These are phyloP conservation scores for Sinocyclocheilus anshuiensis DNA, from an alignment of 2,113 vertebrate species.

Conservation along the genomic window DNA sequence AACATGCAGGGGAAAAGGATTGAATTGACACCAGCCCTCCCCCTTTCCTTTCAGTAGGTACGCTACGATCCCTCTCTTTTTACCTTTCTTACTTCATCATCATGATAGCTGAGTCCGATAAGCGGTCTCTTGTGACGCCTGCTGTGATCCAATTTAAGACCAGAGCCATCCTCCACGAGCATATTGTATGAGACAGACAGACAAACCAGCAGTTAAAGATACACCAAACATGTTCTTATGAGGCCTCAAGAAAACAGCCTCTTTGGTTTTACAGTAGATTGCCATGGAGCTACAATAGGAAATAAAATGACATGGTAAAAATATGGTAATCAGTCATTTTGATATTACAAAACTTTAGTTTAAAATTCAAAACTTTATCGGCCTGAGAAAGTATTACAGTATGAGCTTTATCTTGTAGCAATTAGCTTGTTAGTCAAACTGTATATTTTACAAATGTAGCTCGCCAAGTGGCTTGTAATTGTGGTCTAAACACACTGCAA, in stretches of 20 bases:
- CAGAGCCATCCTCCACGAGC: slow-evolving; percentile 16
- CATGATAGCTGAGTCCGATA: slow-evolving; percentile 44
- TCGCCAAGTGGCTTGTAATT: no score
- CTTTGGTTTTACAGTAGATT: background rate
- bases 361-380: no score
- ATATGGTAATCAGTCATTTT: background rate
- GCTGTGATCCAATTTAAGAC: slow-evolving; percentile 23
- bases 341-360: background rate
- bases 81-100: slow-evolving; percentile 57
- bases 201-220: background rate
- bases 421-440: no score
- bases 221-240: background rate
- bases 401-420: no score
- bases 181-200: slow-evolving; percentile 19
- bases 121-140: slow-evolving; percentile 44
- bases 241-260: background rate
- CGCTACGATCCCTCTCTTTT: slow-evolving; percentile 62
- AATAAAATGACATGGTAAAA: background rate
- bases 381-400: no score
- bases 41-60: slow-evolving; percentile 55
- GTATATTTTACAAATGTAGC: no score
- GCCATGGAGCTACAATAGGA: background rate
- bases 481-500: no score
- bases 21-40: slow-evolving; percentile 67
- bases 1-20: slow-evolving; percentile 61